A percentile compares a stretch with the other conserved stretches of the same genome.
These are phyloP conservation scores for Cacatua alba DNA, from an alignment of 2,113 vertebrate species.

Conservation along the genomic window DNA sequence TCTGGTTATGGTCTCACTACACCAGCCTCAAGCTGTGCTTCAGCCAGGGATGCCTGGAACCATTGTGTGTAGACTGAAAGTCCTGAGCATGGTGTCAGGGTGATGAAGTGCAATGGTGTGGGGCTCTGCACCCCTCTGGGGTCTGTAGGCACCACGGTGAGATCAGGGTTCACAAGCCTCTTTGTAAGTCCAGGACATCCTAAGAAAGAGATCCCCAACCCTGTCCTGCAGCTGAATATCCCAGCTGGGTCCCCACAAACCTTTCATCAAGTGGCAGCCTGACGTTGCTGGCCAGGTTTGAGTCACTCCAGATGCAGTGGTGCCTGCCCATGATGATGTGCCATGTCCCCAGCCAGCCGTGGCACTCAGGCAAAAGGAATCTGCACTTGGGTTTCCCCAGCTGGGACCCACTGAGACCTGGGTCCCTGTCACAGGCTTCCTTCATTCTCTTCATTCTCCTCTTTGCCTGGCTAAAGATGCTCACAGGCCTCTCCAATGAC, in stretches of 20 bases:
- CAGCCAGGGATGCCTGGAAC: neutral
- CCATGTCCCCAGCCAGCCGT: neutral
- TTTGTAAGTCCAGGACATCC: neutral
- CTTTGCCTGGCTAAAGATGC: neutral
- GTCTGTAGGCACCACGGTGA: neutral
- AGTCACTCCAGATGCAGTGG: neutral
- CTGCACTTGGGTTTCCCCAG: neutral
- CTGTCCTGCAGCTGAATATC: neutral
- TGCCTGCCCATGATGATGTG: neutral
- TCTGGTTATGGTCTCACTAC: neutral
- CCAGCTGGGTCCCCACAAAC: neutral
- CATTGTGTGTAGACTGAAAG: neutral
- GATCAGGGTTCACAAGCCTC: neutral
- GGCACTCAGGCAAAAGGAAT: neutral
- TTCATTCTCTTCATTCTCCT: neutral
- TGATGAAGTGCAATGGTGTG: neutral
- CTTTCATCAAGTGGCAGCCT: neutral
- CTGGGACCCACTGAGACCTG: neutral
- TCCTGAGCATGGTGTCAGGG: neutral
- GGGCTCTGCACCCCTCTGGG: neutral
- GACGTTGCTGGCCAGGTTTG: neutral
- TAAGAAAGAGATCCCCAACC: neutral
- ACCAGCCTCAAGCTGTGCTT: fast-evolving
- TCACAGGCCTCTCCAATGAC: neutral
- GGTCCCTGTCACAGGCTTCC: neutral